A percentile compares a stretch with the other conserved stretches of the same genome.
Conservation (phyloP, 2,113 vertebrate species). For the Chaenogobius annularis region DNA sequence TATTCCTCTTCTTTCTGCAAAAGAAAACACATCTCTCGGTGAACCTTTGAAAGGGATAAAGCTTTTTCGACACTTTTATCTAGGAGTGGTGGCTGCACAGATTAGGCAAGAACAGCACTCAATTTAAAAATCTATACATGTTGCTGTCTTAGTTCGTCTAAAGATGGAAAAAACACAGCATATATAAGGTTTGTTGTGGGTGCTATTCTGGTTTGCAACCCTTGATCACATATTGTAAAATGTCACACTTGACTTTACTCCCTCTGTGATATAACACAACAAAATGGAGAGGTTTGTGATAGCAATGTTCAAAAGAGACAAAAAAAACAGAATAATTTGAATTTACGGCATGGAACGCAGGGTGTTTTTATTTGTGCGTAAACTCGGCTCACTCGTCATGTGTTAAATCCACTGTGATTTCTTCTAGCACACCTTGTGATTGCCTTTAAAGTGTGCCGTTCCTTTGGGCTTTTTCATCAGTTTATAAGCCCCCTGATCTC, state of each 20-base stretch:
- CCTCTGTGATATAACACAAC: constrained; percentile 30
- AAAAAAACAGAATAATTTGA: constrained; percentile 41
- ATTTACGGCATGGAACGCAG: constrained; percentile 31
- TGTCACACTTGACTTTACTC: constrained; percentile 41
- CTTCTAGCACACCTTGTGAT: constrained; percentile 50
- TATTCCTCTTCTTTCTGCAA: constrained; percentile 13
- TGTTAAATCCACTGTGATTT: constrained; percentile 62
- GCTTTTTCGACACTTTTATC: constrained; percentile 61
- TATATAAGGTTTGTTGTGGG: constrained; percentile 28
- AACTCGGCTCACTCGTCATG: constrained; percentile 51
- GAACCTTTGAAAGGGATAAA: constrained; percentile 47
- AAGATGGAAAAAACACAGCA: not conserved
- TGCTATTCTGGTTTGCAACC: constrained; percentile 28
- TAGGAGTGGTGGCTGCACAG: constrained; percentile 35
- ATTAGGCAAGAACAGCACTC: constrained; percentile 51
- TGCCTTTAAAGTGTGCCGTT: constrained; percentile 53
- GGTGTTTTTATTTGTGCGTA: constrained; percentile 54
- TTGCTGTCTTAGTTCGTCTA: constrained; percentile 43
- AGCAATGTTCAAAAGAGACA: constrained; percentile 39
- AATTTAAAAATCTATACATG: constrained; percentile 58
- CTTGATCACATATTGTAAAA: constrained; percentile 40
- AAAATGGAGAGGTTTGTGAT: constrained; percentile 36
- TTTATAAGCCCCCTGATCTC: constrained; percentile 37
- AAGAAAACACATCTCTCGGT: constrained; percentile 48
- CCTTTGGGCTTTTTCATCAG: constrained; percentile 44